Conservation (phyloP, 2,888 invertebrate genomes). For the Rhaphigaster nebulosa region DNA sequence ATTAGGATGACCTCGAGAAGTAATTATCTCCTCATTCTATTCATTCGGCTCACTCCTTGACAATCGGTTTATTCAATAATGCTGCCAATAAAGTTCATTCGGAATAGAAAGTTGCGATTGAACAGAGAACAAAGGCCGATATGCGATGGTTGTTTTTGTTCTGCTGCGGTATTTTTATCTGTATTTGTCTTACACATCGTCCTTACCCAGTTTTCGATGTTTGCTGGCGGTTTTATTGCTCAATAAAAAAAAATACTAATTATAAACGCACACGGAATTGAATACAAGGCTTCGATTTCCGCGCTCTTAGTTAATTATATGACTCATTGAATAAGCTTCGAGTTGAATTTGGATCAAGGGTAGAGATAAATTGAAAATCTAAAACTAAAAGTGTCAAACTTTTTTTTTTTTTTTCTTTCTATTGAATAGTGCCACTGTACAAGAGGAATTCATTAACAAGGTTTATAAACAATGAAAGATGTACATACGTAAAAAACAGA, state of each 20-base stretch:
- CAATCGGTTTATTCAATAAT: slow-evolving; percentile 29
- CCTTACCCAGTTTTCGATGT: not conserved
- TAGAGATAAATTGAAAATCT: not conserved
- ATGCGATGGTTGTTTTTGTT: not conserved
- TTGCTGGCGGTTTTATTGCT: not conserved
- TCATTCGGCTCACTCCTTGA: not conserved
- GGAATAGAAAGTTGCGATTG: not conserved
- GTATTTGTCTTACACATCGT: not conserved
- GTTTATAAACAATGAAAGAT: no score
- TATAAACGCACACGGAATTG: not conserved
- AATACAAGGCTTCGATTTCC: not conserved
- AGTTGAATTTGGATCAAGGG: not conserved
- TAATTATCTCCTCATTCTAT: not conserved
- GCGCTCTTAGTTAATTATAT: not conserved
- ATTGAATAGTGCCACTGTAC: no score
- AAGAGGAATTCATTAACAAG: no score
- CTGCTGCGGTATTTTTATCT: not conserved
- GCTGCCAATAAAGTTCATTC: slow-evolving; percentile 8
- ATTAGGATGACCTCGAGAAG: slow-evolving; percentile 23
- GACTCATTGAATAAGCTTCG: not conserved
- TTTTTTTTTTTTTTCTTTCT: no score
- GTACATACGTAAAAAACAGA: no score
- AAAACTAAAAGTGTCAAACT: no score
- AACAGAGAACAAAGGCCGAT: not conserved
- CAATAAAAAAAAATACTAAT: not conserved